Evolutionary conservation across 2,113 vertebrate species (phyloP).

Genomic region (Tragelaphus strepsiceros): DNA sequence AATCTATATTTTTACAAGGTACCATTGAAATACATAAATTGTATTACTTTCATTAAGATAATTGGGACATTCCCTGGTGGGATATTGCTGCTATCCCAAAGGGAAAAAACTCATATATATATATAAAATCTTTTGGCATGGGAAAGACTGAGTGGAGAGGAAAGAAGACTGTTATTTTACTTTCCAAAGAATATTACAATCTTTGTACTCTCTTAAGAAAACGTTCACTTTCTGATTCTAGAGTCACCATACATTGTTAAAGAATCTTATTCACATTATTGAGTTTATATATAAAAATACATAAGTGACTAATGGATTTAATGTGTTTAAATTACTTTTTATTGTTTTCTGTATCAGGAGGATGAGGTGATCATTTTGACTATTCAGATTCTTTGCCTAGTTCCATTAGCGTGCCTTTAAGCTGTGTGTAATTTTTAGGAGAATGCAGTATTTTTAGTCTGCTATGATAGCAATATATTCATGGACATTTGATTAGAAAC

Average conservation of each 20-base stretch:
- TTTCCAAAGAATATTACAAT: not conserved
- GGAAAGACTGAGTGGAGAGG: not conserved
- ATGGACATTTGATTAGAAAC: slow-evolving; percentile 48
- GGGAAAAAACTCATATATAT: not conserved
- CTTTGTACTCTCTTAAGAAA: not conserved
- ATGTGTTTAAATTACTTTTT: slow-evolving; percentile 81
- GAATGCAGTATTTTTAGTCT: slow-evolving; percentile 78
- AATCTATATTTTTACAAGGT: not conserved
- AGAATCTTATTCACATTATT: slow-evolving; percentile 21
- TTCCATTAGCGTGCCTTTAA: slow-evolving; percentile 75
- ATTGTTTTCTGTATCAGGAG: slow-evolving; percentile 88
- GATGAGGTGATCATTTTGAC: slow-evolving; percentile 92
- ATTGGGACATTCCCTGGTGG: not conserved
- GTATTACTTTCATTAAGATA: not conserved
- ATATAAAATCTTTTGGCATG: not conserved
- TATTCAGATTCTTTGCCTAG: slow-evolving; percentile 75
- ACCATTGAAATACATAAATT: not conserved
- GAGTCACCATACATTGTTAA: not conserved
- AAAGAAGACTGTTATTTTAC: not conserved
- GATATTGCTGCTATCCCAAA: not conserved
- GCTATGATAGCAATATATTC: slow-evolving; percentile 5
- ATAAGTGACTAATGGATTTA: slow-evolving; percentile 76
- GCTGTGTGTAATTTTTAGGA: slow-evolving; percentile 80
- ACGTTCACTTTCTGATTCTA: not conserved
- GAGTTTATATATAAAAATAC: slow-evolving; percentile 38